A percentile compares a stretch with the other conserved stretches of the same genome.
Evolutionary conservation across 2,888 invertebrate genomes (phyloP).

Genomic region (Callinectes sapidus): DNA sequence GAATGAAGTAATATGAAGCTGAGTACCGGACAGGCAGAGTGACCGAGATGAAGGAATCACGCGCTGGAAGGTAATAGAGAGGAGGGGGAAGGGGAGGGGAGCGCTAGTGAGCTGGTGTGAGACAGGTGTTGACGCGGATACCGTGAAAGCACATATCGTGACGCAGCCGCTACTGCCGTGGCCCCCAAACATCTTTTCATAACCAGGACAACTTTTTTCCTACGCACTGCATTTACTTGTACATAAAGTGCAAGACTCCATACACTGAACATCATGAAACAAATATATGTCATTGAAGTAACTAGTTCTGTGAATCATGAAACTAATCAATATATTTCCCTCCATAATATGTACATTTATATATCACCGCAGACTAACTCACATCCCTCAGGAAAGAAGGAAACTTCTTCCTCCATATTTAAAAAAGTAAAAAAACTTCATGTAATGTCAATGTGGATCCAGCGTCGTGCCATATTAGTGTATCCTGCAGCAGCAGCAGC

Average conservation of each 20-base stretch:
- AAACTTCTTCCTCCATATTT: too few species aligned
- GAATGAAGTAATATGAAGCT: not conserved
- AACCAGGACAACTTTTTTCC: not conserved
- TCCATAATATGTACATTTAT: too few species aligned
- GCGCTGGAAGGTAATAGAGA: not conserved
- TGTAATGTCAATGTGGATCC: too few species aligned
- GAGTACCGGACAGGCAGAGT: not conserved
- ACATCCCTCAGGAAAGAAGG: too few species aligned
- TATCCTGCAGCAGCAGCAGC: not conserved
- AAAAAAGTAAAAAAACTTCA: too few species aligned
- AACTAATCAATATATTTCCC: too few species aligned
- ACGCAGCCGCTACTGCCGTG: not conserved
- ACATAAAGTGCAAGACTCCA: not conserved
- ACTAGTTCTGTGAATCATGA: too few species aligned
- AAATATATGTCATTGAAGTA: too few species aligned
- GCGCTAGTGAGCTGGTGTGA: not conserved
- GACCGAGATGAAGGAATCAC: not conserved
- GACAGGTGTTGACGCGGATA: not conserved
- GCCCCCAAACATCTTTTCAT: not conserved
- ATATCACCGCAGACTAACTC: too few species aligned
- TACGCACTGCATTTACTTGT: not conserved
- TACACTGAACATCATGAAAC: too few species aligned
- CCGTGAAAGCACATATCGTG: slow-evolving; percentile 13
- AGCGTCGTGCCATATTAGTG: not conserved
- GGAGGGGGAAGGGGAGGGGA: not conserved